A percentile compares a stretch with the other conserved stretches of the same genome.
These are phyloP conservation scores for Zaprionus tsacasi DNA, from an alignment of 1,140 invertebrate genomes.

Conservation along the genomic window DNA sequence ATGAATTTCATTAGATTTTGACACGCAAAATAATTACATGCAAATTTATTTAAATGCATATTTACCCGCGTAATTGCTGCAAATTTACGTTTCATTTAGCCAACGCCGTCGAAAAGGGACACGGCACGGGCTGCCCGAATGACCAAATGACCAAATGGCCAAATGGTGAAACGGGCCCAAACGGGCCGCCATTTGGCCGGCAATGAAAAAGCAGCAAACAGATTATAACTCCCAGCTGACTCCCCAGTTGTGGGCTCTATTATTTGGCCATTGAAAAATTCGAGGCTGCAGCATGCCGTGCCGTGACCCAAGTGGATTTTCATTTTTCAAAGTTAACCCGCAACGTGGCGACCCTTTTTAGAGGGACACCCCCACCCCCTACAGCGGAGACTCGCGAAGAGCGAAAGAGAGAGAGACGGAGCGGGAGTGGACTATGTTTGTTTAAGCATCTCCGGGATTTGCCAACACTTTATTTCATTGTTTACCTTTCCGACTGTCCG, in stretches of 20 bases:
- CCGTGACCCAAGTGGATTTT: conserved; percentile 78
- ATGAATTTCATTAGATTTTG: conserved; percentile 66
- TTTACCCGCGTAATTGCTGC: conserved; percentile 79
- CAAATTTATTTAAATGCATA: conserved; percentile 82
- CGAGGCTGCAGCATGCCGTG: conserved; percentile 28
- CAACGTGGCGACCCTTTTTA: conserved; percentile 66
- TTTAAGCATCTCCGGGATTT: conserved; percentile 57
- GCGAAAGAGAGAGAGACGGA: background rate
- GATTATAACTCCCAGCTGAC: conserved; percentile 81
- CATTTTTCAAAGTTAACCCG: conserved; percentile 79
- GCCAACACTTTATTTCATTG: conserved; percentile 56
- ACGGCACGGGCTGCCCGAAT: conserved; percentile 15
- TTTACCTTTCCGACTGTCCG: conserved; percentile 73
- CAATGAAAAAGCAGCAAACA: conserved; percentile 80
- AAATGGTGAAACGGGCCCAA: conserved; percentile 43
- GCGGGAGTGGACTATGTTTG: conserved; percentile 49
- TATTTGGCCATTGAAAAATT: conserved; percentile 82
- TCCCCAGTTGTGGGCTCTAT: conserved; percentile 68
- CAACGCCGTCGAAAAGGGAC: conserved; percentile 4
- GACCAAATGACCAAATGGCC: conserved; percentile 43
- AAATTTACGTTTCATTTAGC: conserved; percentile 81
- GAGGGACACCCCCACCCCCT: background rate
- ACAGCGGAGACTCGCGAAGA: background rate
- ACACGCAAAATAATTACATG: conserved; percentile 74
- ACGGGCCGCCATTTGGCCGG: conserved; percentile 41